Conservation (phyloP, 2,888 invertebrate genomes). For the Sphaeridia pumilis region DNA sequence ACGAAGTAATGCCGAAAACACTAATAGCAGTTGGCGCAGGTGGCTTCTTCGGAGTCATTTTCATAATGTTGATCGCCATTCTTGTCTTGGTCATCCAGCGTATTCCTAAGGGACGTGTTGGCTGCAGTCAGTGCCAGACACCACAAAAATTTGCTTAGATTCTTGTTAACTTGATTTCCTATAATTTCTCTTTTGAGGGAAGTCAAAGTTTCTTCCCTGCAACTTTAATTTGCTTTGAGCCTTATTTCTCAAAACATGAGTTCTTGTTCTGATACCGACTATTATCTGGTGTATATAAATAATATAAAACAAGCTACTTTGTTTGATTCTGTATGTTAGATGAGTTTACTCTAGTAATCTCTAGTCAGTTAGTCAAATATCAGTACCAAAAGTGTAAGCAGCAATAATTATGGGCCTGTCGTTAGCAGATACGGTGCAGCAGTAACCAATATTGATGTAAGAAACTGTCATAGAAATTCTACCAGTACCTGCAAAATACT, state of each 20-base stretch:
- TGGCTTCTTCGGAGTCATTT: not conserved
- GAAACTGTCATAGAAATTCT: not conserved
- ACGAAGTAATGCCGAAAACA: conserved; percentile 9
- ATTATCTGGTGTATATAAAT: too few relatives aligned
- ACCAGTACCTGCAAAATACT: not conserved
- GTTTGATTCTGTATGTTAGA: too few relatives aligned
- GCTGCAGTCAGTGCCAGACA: conserved; percentile 6
- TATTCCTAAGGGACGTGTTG: conserved; percentile 7
- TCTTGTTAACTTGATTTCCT: too few relatives aligned
- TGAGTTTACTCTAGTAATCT: too few relatives aligned
- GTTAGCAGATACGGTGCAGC: not conserved
- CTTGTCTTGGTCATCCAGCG: conserved; percentile 6
- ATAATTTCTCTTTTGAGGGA: too few relatives aligned
- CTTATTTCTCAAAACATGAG: too few relatives aligned
- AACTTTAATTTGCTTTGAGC: too few relatives aligned
- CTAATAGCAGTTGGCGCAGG: conserved; percentile 1
- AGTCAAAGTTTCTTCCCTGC: too few relatives aligned
- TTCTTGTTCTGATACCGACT: too few relatives aligned
- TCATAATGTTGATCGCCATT: conserved; percentile 4
- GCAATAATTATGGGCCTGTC: not conserved
- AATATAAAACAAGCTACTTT: too few relatives aligned
- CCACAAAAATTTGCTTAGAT: conserved; percentile 15
- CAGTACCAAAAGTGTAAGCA: not conserved
- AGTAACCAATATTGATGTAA: not conserved
- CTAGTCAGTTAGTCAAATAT: not conserved